Percentiles rank a stretch among this genome's conserved stretches.
Conservation (phyloP, 2,888 invertebrate genomes). For the Taphrorychus bicolor region DNA sequence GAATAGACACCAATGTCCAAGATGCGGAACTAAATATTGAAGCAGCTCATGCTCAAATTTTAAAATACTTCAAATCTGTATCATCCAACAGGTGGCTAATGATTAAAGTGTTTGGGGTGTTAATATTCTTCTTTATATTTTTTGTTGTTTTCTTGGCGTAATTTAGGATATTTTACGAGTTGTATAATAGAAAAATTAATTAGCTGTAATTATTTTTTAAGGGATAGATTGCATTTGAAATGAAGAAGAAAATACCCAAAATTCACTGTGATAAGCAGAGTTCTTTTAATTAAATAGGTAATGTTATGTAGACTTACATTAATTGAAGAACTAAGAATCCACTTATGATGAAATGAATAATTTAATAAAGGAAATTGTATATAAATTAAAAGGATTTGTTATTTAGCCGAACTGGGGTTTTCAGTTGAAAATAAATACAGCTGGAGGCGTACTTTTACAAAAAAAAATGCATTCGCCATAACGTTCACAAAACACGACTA, state of each 20-base stretch:
- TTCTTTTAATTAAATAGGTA: not conserved
- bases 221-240: not conserved
- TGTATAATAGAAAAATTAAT: not conserved
- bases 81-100: slow-evolving; percentile 98
- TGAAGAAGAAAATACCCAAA: not conserved
- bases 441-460: too few species aligned
- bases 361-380: not conserved
- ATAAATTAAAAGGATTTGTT: too few species aligned
- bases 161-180: not conserved
- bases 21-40: slow-evolving; percentile 96
- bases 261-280: slow-evolving; percentile 11
- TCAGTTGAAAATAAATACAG: too few species aligned
- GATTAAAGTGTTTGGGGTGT: slow-evolving; percentile 98
- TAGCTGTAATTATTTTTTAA: not conserved
- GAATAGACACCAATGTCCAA: slow-evolving; percentile 97
- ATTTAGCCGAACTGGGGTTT: too few species aligned
- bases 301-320: not conserved
- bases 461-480: too few species aligned
- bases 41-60: slow-evolving; percentile 95
- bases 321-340: not conserved
- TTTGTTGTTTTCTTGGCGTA: slow-evolving; percentile 95
- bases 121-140: slow-evolving; percentile 99
- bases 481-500: too few species aligned
- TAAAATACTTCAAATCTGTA: slow-evolving; percentile 97
- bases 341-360: not conserved